Base-by-base conservation (phyloP, 2,888 invertebrate species). In the Frankliniella intonsa region DNA sequence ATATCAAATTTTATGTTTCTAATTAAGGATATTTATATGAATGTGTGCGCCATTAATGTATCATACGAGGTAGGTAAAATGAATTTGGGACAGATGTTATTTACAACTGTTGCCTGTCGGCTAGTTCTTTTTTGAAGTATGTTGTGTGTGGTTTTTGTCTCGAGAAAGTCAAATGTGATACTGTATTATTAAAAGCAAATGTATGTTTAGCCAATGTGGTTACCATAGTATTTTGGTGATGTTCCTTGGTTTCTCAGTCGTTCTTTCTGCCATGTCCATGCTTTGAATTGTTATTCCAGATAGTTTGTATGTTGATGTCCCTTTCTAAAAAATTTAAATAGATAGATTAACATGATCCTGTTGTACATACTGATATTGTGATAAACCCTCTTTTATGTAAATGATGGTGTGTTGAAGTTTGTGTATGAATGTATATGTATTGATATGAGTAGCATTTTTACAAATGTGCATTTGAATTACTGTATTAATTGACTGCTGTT, bases 161-260 rank as follows among this genome's bases (percentile, higher is more conserved):
- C 5, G 55, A 10, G 25, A 76, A 25, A 76, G 69, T 76, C 69
- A 76, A 76, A 25, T 76, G 69, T 76, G 69, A 76, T 76, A 76
- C 25, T 76, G 69, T 76, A 25, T 25, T 76, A 76, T 25, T 76
- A 25, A 76, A 76, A 76, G 25, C 69, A 76, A 76, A 76, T 76
- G n/a, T 76, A 76, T 76, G 69, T 76, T 25, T 76, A 76, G 69
- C 69, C 69, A 76, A 11, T 25, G 69, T 76, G 69, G 69, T 76
- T 76, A 76, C 69, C 69, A 76, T 76, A 76, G 69, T 76, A 76
- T 76, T 76, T 76, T 76, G 69, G 69, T 76, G 69, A 76, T 76
- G 69, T 76, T 76, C 69, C 69, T 76, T 76, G 69, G 69, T 76
- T 76, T 25, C 69, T 76, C 69, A 76, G 69, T 76, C 69, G 25